A percentile compares a stretch with the other conserved stretches of the same genome.
Evolutionary conservation across 2,113 vertebrate species (phyloP).

Genomic region (zebrafish (Danio rerio)): DNA sequence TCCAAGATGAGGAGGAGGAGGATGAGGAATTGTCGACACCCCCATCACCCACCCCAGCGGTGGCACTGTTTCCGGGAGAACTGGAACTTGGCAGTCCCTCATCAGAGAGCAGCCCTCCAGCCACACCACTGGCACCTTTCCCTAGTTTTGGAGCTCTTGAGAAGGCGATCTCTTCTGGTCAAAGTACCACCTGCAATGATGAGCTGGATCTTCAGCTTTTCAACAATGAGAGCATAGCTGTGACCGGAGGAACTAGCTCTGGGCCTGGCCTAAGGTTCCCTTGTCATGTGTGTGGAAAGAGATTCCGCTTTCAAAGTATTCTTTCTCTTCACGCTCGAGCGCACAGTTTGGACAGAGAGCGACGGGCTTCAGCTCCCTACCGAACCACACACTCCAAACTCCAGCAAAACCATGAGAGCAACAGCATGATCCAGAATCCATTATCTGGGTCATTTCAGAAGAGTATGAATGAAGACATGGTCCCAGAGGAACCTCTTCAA

Average conservation of each 20-base stretch:
- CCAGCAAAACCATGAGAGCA: slow-evolving; percentile 63
- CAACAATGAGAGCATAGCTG: slow-evolving; percentile 77
- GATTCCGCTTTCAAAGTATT: slow-evolving; percentile 93
- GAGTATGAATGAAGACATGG: slow-evolving; percentile 61
- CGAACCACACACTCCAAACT: slow-evolving; percentile 72
- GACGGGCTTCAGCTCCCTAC: slow-evolving; percentile 72
- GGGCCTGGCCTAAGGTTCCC: slow-evolving; percentile 80
- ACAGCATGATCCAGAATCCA: slow-evolving; percentile 57
- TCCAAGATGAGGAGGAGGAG: slow-evolving; percentile 60
- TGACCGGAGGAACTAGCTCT: slow-evolving; percentile 55
- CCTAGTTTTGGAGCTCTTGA: slow-evolving; percentile 75
- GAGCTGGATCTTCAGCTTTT: slow-evolving; percentile 90
- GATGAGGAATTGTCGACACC: slow-evolving; percentile 67
- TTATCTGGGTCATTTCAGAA: slow-evolving; percentile 66
- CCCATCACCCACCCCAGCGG: slow-evolving; percentile 71
- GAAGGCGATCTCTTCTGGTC: slow-evolving; percentile 74
- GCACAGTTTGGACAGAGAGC: slow-evolving; percentile 81
- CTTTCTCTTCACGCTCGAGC: slow-evolving; percentile 89
- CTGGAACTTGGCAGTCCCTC: slow-evolving; percentile 67
- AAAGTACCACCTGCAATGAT: slow-evolving; percentile 75
- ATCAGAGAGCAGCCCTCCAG: slow-evolving; percentile 71
- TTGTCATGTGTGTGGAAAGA: slow-evolving; percentile 89
- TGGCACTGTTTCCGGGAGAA: slow-evolving; percentile 75
- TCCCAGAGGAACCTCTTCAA: slow-evolving; percentile 63
- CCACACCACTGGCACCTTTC: slow-evolving; percentile 66